Evolutionary conservation across 2,797 vertebrate species (phyloP).

Genomic region (Onychomys arenicola): DNA sequence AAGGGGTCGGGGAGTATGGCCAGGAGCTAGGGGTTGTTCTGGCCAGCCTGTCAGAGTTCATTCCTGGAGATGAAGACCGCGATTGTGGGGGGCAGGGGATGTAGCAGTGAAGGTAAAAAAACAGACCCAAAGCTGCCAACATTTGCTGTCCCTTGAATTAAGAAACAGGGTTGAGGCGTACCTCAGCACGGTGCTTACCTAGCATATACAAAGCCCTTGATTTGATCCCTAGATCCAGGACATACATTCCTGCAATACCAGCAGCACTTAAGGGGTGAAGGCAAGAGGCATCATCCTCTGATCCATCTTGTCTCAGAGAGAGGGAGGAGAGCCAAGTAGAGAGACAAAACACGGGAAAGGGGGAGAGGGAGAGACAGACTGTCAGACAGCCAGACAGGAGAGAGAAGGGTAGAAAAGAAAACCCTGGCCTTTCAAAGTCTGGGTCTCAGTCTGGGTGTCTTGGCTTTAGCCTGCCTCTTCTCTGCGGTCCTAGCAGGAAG

Average conservation of each 20-base stretch:
- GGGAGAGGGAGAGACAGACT: too few relatives aligned
- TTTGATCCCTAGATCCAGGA: not conserved
- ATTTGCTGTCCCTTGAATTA: not conserved
- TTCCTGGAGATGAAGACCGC: not conserved
- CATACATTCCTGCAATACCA: not conserved
- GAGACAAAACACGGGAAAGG: too few relatives aligned
- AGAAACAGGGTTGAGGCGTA: not conserved
- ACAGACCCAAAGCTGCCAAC: not conserved
- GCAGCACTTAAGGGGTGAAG: not conserved
- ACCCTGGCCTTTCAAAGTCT: too few relatives aligned
- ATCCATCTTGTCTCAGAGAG: not conserved
- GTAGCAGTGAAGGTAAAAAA: not conserved
- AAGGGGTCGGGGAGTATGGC: not conserved
- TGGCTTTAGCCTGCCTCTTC: slow-evolving; percentile 13
- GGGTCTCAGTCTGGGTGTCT: not conserved
- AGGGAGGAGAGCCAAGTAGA: too few relatives aligned
- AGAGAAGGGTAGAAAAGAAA: too few relatives aligned
- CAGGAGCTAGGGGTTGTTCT: not conserved
- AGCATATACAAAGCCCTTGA: not conserved
- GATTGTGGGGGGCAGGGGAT: not conserved
- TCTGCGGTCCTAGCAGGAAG: slow-evolving; percentile 51
- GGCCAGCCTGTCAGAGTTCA: not conserved
- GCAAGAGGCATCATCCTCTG: not conserved
- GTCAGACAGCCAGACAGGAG: too few relatives aligned
- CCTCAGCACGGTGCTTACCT: not conserved